Percentiles rank a stretch among this genome's conserved stretches.
Evolutionary conservation across 2,888 invertebrate species (phyloP).

Genomic region (Polia nebulosa): DNA sequence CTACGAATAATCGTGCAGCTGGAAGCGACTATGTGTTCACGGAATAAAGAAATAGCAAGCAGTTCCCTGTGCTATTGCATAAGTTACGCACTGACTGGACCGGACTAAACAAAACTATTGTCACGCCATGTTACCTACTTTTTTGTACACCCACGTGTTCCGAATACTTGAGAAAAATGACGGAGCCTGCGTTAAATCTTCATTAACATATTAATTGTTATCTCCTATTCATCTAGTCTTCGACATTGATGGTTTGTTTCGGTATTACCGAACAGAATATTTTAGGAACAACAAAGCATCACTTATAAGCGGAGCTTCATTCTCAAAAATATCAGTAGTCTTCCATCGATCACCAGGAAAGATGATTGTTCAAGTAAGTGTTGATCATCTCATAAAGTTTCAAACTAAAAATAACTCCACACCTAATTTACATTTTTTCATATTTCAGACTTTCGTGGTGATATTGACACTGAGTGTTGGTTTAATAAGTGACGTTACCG

Average conservation of each 20-base stretch:
- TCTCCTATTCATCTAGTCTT: conserved; percentile 84
- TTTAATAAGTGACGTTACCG: conserved; percentile 69
- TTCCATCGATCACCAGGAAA: conserved; percentile 84
- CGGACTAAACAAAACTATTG: conserved; percentile 77
- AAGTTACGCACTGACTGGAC: conserved; percentile 76
- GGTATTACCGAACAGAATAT: conserved; percentile 88
- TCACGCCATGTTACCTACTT: conserved; percentile 79
- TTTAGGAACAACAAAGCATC: conserved; percentile 84
- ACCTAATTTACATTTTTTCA: conserved; percentile 11
- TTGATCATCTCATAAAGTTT: conserved; percentile 8
- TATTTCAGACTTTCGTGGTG: conserved; percentile 75
- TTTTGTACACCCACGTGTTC: conserved; percentile 82
- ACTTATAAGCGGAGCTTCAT: conserved; percentile 85
- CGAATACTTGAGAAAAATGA: conserved; percentile 81
- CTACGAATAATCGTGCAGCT: conserved; percentile 55
- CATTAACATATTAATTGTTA: conserved; percentile 89
- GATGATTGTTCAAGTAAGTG: conserved; percentile 88
- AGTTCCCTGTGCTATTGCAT: conserved; percentile 76
- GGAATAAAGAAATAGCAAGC: conserved; percentile 70
- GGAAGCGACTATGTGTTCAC: conserved; percentile 63
- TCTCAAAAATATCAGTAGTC: conserved; percentile 86
- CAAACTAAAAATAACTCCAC: background rate
- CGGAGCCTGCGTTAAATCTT: conserved; percentile 82
- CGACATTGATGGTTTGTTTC: conserved; percentile 90
- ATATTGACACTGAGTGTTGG: conserved; percentile 68